Percentiles rank a stretch among this genome's conserved stretches.
Conservation (phyloP, 1,140 invertebrate genomes). For the Trichogramma pretiosum region DNA sequence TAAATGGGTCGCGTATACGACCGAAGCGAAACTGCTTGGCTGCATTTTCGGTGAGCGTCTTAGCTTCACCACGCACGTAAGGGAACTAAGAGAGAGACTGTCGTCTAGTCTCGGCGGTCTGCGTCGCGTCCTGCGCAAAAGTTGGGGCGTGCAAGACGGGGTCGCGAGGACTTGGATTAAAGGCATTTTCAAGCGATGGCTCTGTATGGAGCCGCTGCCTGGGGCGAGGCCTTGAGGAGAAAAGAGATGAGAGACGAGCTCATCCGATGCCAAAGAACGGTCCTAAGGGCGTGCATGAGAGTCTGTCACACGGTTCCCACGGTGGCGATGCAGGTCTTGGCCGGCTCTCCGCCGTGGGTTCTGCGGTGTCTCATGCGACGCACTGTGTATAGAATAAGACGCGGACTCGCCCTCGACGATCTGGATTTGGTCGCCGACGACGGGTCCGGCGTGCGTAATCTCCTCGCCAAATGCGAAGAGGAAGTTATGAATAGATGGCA, state of each 20-base stretch:
- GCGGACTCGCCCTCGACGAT: background rate
- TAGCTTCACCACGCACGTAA: slow-evolving; percentile 16
- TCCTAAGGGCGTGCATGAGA: slow-evolving; percentile 22
- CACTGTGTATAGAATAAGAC: slow-evolving; percentile 2
- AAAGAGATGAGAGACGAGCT: slow-evolving; percentile 5
- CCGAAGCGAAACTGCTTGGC: too few relatives aligned
- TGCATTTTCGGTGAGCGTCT: slow-evolving; percentile 15
- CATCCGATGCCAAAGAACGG: slow-evolving; percentile 17
- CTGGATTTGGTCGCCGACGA: background rate
- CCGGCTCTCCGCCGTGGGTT: slow-evolving; percentile 22
- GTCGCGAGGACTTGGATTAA: background rate
- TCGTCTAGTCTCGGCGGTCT: background rate
- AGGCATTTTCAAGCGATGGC: background rate
- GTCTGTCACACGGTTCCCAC: slow-evolving; percentile 29
- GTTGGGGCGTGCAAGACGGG: background rate
- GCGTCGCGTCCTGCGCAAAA: slow-evolving; percentile 1
- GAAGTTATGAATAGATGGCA: too few relatives aligned
- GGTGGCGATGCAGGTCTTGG: slow-evolving; percentile 23
- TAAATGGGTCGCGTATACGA: too few relatives aligned
- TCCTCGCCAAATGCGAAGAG: too few relatives aligned
- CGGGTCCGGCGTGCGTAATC: too few relatives aligned
- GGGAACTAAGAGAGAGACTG: background rate
- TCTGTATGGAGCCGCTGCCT: slow-evolving; percentile 22
- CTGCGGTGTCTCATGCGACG: slow-evolving; percentile 4
- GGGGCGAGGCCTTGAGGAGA: slow-evolving; percentile 12